These are phyloP conservation scores for Dicrurus megarhynchus DNA, from an alignment of 2,113 vertebrate species.

Conservation along the genomic window DNA sequence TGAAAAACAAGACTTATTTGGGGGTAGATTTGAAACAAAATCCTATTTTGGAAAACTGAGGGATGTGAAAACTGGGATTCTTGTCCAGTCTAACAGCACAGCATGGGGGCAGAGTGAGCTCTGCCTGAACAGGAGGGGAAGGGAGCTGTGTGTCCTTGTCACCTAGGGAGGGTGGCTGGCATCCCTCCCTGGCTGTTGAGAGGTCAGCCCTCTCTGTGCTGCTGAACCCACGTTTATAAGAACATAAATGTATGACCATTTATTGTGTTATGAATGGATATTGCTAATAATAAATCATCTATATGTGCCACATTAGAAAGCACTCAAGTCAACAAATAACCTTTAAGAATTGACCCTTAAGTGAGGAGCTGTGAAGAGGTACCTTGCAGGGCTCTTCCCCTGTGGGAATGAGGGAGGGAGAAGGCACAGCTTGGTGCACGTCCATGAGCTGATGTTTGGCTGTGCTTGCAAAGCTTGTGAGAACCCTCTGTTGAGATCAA, in stretches of 20 bases:
- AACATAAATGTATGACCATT: neutral
- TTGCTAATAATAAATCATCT: neutral
- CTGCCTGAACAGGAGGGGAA: neutral
- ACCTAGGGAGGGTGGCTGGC: neutral
- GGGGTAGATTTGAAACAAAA: neutral
- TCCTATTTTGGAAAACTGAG: neutral
- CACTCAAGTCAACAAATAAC: neutral
- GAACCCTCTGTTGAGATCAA: slow-evolving; percentile 26
- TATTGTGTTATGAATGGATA: neutral
- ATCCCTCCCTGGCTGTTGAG: neutral
- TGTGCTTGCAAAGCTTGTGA: neutral
- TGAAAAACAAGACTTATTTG: neutral
- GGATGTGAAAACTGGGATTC: neutral
- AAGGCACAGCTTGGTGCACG: neutral
- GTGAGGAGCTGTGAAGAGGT: neutral
- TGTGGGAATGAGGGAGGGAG: neutral
- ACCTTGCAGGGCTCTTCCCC: neutral
- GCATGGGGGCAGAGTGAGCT: neutral
- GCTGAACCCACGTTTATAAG: fast-evolving
- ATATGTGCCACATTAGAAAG: neutral
- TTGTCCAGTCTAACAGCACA: neutral
- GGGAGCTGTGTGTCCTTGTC: neutral
- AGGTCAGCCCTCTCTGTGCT: neutral
- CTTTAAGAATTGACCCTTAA: neutral
- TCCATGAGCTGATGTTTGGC: neutral